These are phyloP conservation scores for Cheirogaleus medius DNA, from an alignment of 2,113 vertebrate genomes.

Conservation along the genomic window DNA sequence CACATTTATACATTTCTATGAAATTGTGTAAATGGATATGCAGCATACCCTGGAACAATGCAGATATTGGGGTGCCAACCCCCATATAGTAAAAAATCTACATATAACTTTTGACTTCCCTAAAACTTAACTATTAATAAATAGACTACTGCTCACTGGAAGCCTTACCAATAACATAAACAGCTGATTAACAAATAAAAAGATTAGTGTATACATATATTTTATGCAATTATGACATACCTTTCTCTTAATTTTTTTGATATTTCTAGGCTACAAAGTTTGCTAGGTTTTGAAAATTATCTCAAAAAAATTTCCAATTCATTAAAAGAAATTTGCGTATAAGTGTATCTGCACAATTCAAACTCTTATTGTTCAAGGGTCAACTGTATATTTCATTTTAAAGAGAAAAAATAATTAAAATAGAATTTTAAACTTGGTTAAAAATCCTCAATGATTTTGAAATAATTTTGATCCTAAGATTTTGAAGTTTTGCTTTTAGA, in stretches of 20 bases:
- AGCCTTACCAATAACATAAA: background rate
- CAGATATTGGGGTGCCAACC: background rate
- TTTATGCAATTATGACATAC: background rate
- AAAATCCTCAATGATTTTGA: conserved; percentile 38
- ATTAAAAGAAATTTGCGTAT: background rate
- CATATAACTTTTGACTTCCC: background rate
- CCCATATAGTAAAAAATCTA: background rate
- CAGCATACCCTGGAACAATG: background rate
- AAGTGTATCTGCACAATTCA: background rate
- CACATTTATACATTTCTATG: conserved; percentile 3
- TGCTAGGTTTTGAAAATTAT: background rate
- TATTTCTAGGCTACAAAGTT: background rate
- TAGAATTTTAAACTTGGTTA: conserved; percentile 26
- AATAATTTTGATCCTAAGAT: conserved; percentile 24
- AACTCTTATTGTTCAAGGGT: background rate
- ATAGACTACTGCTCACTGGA: background rate
- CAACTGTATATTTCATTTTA: background rate
- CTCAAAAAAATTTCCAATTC: background rate
- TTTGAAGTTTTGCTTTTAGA: conserved; percentile 31
- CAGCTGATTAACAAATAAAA: background rate
- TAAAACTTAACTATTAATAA: background rate
- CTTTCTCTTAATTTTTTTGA: background rate
- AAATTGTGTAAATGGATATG: background rate
- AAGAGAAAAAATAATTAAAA: conserved; percentile 27
- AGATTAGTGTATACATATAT: background rate